Percentiles rank a stretch among this genome's conserved stretches.
Evolutionary conservation across 2,797 vertebrate species (phyloP).

Genomic region (Molossus molossus): DNA sequence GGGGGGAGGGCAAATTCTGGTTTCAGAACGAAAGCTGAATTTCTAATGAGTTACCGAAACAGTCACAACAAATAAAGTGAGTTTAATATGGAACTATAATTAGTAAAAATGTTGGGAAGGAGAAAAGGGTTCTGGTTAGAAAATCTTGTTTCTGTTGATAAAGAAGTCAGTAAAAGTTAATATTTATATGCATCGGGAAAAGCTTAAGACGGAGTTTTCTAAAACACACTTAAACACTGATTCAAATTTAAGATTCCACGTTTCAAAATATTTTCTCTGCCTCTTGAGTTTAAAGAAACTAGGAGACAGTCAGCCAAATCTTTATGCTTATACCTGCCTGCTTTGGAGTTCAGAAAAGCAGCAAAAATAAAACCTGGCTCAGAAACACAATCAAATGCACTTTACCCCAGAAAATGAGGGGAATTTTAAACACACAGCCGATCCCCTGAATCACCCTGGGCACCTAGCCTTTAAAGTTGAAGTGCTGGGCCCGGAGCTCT

Average conservation of each 20-base stretch:
- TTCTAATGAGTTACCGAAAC: background rate
- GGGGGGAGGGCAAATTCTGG: background rate
- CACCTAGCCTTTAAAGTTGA: slow-evolving; percentile 24
- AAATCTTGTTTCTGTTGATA: slow-evolving; percentile 26
- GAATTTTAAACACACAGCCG: slow-evolving; percentile 13
- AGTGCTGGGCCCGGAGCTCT: background rate
- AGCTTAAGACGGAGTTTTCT: slow-evolving; percentile 19
- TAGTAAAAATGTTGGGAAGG: background rate
- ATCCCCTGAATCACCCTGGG: background rate
- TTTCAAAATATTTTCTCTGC: slow-evolving; percentile 54
- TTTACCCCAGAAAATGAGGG: slow-evolving; percentile 1
- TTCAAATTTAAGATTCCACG: background rate
- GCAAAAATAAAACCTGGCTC: slow-evolving; percentile 3
- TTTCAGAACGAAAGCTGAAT: slow-evolving; percentile 4
- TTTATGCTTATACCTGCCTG: background rate
- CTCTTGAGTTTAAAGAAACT: background rate
- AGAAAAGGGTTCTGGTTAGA: background rate
- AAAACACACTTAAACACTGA: background rate
- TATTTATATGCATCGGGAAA: background rate
- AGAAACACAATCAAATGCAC: background rate
- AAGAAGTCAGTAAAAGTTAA: background rate
- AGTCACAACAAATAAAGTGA: background rate
- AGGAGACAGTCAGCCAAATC: background rate
- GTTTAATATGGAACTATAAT: background rate
- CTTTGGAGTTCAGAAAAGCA: background rate